Evolutionary conservation across 2,888 invertebrate species (phyloP).

Genomic region (Meliscaeva auricollis): DNA sequence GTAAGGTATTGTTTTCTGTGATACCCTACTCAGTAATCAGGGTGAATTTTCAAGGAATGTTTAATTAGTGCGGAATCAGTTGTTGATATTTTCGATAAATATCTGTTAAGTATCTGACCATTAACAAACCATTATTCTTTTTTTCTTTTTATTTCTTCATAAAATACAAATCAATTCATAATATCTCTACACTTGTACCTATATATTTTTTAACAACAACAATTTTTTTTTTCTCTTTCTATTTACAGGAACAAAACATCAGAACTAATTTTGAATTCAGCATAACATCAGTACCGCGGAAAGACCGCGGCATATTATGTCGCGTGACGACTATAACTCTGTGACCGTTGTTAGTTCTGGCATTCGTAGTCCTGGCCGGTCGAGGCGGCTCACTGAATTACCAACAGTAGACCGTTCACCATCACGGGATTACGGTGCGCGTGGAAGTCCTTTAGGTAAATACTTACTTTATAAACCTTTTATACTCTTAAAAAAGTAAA

Average conservation of each 20-base stretch:
- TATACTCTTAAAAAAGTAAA: constrained; percentile 38
- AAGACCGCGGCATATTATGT: constrained; percentile 84
- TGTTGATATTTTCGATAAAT: too few relatives aligned
- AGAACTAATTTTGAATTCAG: constrained; percentile 63
- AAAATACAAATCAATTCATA: background rate
- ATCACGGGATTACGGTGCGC: constrained; percentile 90
- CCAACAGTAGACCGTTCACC: constrained; percentile 96
- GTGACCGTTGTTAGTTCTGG: constrained; percentile 88
- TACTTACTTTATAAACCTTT: constrained; percentile 76
- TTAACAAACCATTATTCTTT: too few relatives aligned
- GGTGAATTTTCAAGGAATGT: too few relatives aligned
- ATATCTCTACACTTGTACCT: background rate
- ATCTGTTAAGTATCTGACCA: too few relatives aligned
- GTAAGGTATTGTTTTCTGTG: too few relatives aligned
- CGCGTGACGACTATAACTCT: constrained; percentile 85
- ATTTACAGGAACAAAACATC: constrained; percentile 53
- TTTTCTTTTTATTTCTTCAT: too few relatives aligned
- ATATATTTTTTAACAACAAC: background rate
- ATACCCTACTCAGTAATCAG: too few relatives aligned
- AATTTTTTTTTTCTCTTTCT: background rate
- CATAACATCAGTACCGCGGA: constrained; percentile 81
- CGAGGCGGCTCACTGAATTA: constrained; percentile 89
- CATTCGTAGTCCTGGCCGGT: constrained; percentile 86
- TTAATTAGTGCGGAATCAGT: too few relatives aligned
- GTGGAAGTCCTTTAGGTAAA: constrained; percentile 86